A percentile compares a stretch with the other conserved stretches of the same genome.
Evolutionary conservation across 2,797 vertebrate genomes (phyloP).

Genomic region (Cuculus canorus): DNA sequence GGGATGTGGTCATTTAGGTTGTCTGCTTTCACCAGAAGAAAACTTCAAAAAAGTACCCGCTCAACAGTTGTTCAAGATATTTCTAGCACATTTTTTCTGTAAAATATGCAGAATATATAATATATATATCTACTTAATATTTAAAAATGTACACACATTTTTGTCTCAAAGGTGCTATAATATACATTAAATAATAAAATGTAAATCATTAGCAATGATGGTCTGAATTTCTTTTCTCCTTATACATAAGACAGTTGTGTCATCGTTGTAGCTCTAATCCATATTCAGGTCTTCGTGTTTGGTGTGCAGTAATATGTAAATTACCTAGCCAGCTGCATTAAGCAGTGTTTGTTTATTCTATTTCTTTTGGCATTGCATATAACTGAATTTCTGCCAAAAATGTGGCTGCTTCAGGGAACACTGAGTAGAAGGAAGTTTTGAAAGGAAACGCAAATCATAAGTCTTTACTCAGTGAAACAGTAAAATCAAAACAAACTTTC

Average conservation of each 20-base stretch:
- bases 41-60: background rate
- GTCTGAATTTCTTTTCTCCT: constrained; percentile 71
- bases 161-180: background rate
- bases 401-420: constrained; percentile 78
- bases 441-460: constrained; percentile 74
- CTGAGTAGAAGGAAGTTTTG: constrained; percentile 76
- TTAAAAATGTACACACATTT: background rate
- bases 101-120: background rate
- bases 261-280: constrained; percentile 73
- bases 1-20: background rate
- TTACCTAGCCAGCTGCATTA: constrained; percentile 79
- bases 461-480: constrained; percentile 71
- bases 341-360: constrained; percentile 82
- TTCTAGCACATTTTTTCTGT: background rate
- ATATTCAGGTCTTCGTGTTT: constrained; percentile 78
- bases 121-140: background rate
- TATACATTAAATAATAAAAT: background rate
- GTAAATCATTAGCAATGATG: constrained; percentile 58
- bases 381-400: constrained; percentile 82
- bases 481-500: constrained; percentile 77
- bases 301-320: constrained; percentile 82
- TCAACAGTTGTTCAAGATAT: background rate
- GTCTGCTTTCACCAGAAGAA: background rate
- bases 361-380: constrained; percentile 80
- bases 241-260: constrained; percentile 71